A percentile compares a stretch with the other conserved stretches of the same genome.
Conservation (phyloP, 2,888 invertebrate genomes). For the Phyllotreta cruciferae region DNA sequence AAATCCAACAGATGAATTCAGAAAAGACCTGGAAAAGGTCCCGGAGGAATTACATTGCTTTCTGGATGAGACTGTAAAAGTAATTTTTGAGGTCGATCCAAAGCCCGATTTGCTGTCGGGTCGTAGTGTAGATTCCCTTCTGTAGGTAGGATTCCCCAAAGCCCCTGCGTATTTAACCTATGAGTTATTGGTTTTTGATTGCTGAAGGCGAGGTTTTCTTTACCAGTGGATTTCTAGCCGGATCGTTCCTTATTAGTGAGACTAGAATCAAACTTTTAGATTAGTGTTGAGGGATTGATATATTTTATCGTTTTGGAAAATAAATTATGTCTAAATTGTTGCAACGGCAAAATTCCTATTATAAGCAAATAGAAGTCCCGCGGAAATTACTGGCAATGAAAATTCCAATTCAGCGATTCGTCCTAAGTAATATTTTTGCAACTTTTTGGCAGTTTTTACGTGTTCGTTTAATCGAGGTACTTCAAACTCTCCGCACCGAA, state of each 20-base stretch:
- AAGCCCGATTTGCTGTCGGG: conserved; percentile 49
- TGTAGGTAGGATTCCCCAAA: conserved; percentile 56
- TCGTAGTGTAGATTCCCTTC: conserved; percentile 58
- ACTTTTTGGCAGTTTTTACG: conserved; percentile 35
- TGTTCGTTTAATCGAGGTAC: conserved; percentile 5
- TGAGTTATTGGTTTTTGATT: conserved; percentile 34
- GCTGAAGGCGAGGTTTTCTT: conserved; percentile 29
- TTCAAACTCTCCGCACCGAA: not conserved
- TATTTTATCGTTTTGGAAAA: conserved; percentile 40
- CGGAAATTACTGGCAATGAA: conserved; percentile 20
- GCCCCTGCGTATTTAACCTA: conserved; percentile 52
- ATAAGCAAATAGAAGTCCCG: conserved; percentile 22
- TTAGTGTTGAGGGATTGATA: conserved; percentile 40
- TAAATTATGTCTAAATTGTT: conserved; percentile 38
- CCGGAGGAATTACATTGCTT: conserved; percentile 60
- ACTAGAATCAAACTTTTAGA: conserved; percentile 43
- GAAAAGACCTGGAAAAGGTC: conserved; percentile 58
- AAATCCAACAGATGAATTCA: conserved; percentile 61
- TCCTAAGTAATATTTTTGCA: conserved; percentile 38
- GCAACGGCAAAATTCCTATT: conserved; percentile 33
- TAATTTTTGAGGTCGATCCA: conserved; percentile 63
- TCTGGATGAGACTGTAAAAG: conserved; percentile 63
- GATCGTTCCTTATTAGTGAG: conserved; percentile 37
- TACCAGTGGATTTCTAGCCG: conserved; percentile 28
- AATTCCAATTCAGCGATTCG: conserved; percentile 20